These are phyloP conservation scores for Anas platyrhynchos DNA, from an alignment of 2,113 vertebrate species.

Conservation along the genomic window DNA sequence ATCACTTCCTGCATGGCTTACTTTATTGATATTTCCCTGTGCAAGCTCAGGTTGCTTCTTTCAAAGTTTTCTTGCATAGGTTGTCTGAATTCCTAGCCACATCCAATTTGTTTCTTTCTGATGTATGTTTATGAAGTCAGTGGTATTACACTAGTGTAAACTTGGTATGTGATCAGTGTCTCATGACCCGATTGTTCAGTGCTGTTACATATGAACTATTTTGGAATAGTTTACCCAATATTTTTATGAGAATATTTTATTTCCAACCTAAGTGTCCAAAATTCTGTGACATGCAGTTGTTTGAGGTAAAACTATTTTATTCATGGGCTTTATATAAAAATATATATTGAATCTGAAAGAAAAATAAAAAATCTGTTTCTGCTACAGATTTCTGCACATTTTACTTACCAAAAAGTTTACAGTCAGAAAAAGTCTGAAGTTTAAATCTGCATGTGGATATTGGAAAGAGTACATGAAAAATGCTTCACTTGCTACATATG, in stretches of 20 bases:
- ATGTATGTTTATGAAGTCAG: background rate
- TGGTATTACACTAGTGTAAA: background rate
- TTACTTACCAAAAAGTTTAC: background rate
- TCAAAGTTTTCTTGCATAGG: background rate
- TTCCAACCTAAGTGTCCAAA: background rate
- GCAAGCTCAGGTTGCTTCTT: background rate
- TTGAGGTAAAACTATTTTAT: background rate
- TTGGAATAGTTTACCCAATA: background rate
- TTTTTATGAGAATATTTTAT: background rate
- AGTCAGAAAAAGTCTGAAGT: background rate
- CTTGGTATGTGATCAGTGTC: background rate
- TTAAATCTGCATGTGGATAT: background rate
- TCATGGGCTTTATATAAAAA: rapidly evolving
- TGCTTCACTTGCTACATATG: background rate
- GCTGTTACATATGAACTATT: background rate
- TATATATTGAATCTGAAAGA: background rate
- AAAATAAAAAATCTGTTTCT: background rate
- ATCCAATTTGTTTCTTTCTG: background rate
- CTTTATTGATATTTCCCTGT: background rate
- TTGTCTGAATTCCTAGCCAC: background rate
- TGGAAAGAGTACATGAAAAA: background rate
- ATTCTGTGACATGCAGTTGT: background rate
- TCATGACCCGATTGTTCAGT: background rate
- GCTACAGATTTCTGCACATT: too few species aligned
- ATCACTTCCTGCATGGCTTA: background rate